phyloP scores from a whole-genome alignment of 2,797 vertebrate genomes.

The Cercopithecus neglectus region DNA sequence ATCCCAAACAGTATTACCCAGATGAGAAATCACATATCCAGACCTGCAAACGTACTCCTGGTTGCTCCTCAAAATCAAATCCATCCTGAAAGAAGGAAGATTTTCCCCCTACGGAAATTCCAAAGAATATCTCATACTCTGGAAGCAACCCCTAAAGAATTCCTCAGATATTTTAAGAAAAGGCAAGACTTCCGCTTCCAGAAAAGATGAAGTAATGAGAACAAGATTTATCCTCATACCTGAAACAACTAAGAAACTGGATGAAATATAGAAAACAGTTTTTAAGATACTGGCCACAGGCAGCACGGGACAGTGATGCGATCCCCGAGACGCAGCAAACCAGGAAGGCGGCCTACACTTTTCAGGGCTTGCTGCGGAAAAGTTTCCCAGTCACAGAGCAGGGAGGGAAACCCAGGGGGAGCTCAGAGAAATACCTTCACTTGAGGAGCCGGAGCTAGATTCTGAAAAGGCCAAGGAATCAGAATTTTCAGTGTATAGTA shows the following conservation, averaged over 20 bases:
- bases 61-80: constrained; percentile 48
- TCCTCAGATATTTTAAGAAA: constrained; percentile 46
- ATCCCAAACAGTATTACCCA: constrained; percentile 13
- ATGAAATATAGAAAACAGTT: background rate
- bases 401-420: background rate
- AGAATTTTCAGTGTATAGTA: background rate
- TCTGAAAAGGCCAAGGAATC: background rate
- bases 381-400: background rate
- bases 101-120: constrained; percentile 27
- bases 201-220: constrained; percentile 9
- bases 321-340: background rate
- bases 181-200: background rate
- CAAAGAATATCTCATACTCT: constrained; percentile 33
- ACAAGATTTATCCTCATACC: background rate
- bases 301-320: background rate
- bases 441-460: background rate
- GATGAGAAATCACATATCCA: constrained; percentile 47
- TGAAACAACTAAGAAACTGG: constrained; percentile 11
- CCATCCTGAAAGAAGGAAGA: constrained; percentile 35
- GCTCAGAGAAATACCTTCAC: background rate
- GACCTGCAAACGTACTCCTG: constrained; percentile 4
- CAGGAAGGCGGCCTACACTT: background rate
- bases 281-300: background rate
- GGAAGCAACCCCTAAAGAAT: constrained; percentile 42
- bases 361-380: background rate